Base-by-base conservation (phyloP, 35 echinoderm and acorn worm genomes). In the Lytechinus variegatus region DNA sequence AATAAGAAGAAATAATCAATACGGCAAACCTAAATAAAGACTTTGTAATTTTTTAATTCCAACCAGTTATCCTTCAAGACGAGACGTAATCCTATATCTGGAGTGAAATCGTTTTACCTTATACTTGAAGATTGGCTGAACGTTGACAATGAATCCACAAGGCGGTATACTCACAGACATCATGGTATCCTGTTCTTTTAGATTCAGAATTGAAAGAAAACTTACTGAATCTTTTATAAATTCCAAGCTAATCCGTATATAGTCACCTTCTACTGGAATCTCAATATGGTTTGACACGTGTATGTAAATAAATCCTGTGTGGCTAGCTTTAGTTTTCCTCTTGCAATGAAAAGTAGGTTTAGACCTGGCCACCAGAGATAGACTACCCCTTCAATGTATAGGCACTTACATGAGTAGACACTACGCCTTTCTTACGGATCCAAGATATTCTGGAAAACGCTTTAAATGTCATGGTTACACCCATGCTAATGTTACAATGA, bases 401-500 rank as follows among this genome's bases (percentile, higher is more conserved):
- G 66, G 66, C 16, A 24, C 19, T 24, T 6, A 79, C 66, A 79
- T 79, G 4, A 24, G 16, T 19, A 79, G 16, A 79, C 16, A 19
- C 1, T 24, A 79, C 66, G 19, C 66, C 66, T 24, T 5, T 44
- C 33, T 44, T 79, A 79, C 24, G 66, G 66, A 79, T 79, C 19
- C 66, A 79, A 16, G 66, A 79, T 79, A 24, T 79, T 79, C 66
- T 79, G 88, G 88, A 54, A 90, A 52, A 90, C 1, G 28, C 27
- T 90, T 54, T 44, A 90, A 90, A 90, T 90, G 88, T 90, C 88
- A 90, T 90, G 88, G 88, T 90, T 90, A 52, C 28, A 44, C 88
- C 88, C 88, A 90, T 90, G 88, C 29, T 90, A 90, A 54, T 90
- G 88, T 90, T 90, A 90, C 88, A 90, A 90, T 52, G 88, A 79